These are phyloP conservation scores for Pterocles burchelli DNA, from an alignment of 2,113 vertebrate species.

Conservation along the genomic window DNA sequence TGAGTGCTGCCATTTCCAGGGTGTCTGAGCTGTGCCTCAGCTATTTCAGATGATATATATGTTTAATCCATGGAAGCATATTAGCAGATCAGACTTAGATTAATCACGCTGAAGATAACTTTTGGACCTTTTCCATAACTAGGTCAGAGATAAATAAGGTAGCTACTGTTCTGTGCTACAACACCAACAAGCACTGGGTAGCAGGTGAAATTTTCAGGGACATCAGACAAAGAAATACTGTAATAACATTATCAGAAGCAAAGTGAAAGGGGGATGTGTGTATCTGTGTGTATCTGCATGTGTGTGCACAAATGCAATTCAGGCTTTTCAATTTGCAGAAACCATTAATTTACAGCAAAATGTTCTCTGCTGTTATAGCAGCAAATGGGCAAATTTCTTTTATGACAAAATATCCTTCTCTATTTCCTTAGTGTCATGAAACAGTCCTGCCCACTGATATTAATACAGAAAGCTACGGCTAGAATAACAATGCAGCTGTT, in stretches of 20 bases:
- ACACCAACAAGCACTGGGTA: background rate
- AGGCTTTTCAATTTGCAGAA: background rate
- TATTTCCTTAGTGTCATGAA: background rate
- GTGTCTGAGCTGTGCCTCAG: background rate
- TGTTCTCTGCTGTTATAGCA: background rate
- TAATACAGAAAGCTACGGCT: background rate
- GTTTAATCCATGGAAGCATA: slow-evolving; percentile 36
- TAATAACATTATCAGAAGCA: background rate
- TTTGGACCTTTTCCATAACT: slow-evolving; percentile 34
- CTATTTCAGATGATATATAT: slow-evolving; percentile 2
- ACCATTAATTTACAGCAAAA: background rate
- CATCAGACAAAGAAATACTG: background rate
- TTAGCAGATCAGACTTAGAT: slow-evolving; percentile 50
- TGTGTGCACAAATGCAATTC: background rate
- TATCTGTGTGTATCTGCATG: background rate
- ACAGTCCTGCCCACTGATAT: background rate
- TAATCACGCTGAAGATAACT: slow-evolving; percentile 59
- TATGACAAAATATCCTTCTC: background rate
- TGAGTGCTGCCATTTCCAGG: background rate
- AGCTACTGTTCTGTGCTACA: background rate
- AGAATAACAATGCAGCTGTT: background rate
- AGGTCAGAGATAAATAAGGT: slow-evolving; percentile 45
- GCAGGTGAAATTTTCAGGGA: slow-evolving; percentile 8
- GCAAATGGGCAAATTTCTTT: background rate
- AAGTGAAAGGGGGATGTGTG: background rate